These are phyloP conservation scores for Ophioninae sp. DNA, from an alignment of 2,888 invertebrate species.

Conservation along the genomic window DNA sequence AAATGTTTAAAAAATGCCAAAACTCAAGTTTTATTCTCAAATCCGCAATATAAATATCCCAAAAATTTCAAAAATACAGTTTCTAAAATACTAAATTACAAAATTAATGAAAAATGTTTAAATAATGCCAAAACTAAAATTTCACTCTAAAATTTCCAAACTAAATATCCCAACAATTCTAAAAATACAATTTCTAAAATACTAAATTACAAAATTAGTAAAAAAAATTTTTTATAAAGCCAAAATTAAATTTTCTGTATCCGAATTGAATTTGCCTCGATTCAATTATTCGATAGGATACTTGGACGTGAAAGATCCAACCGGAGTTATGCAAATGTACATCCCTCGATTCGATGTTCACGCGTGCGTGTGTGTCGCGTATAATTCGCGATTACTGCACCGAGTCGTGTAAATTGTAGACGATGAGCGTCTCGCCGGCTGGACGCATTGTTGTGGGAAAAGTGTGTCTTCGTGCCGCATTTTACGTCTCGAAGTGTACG, in stretches of 20 bases:
- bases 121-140: too few relatives aligned
- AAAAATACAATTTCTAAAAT: too few relatives aligned
- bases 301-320: conserved; percentile 23
- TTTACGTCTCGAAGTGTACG: neutral
- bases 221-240: too few relatives aligned
- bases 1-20: too few relatives aligned
- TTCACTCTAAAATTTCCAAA: too few relatives aligned
- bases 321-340: conserved; percentile 52
- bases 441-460: conserved; percentile 76
- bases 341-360: conserved; percentile 14
- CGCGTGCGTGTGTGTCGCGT: neutral
- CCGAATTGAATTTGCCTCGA: conserved; percentile 33
- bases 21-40: too few relatives aligned
- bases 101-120: too few relatives aligned
- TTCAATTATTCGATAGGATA: conserved; percentile 2
- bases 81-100: too few relatives aligned
- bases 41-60: too few relatives aligned
- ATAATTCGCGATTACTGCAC: conserved; percentile 57
- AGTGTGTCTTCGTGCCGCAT: conserved; percentile 78
- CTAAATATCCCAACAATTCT: too few relatives aligned
- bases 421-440: conserved; percentile 65
- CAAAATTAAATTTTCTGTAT: neutral
- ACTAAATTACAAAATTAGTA: too few relatives aligned
- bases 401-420: conserved; percentile 70
- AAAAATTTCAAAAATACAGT: too few relatives aligned